Percentiles rank a stretch among this genome's conserved stretches.
Conservation (phyloP, 1,140 invertebrate species). For the Nasonia longicornis region DNA sequence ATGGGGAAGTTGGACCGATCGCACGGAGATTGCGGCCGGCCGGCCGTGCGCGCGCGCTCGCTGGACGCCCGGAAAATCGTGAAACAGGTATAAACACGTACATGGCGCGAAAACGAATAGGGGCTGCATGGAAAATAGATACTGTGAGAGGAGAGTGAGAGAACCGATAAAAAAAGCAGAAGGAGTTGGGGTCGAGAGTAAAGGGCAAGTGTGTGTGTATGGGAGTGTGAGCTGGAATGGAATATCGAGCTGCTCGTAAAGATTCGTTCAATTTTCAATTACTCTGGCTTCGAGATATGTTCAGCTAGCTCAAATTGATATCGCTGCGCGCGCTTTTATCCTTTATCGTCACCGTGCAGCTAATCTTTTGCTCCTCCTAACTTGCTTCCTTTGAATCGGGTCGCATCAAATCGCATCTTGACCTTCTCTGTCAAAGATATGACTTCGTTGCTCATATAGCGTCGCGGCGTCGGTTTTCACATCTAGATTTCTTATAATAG, state of each 20-base stretch:
- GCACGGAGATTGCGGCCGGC: constrained; percentile 25
- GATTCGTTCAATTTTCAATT: constrained; percentile 6
- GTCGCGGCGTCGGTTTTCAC: neutral
- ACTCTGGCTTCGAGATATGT: neutral
- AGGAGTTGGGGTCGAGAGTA: neutral
- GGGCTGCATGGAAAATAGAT: constrained; percentile 23
- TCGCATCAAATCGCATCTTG: neutral
- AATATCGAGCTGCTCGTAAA: constrained; percentile 45
- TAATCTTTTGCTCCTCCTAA: neutral
- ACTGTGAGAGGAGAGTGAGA: neutral
- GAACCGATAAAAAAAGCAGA: neutral
- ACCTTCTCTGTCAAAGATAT: neutral
- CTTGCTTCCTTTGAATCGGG: neutral
- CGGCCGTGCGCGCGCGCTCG: neutral
- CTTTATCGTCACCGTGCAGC: neutral
- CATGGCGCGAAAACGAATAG: constrained; percentile 15
- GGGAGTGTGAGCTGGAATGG: constrained; percentile 35
- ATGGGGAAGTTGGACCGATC: constrained; percentile 40
- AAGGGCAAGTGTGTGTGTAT: neutral
- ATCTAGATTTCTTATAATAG: neutral
- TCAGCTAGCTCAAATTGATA: neutral
- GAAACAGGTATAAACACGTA: constrained; percentile 16
- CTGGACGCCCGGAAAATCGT: neutral
- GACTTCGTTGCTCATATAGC: too few species aligned
- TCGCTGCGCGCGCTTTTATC: neutral